phyloP scores from a whole-genome alignment of 1,140 invertebrate species.

The Hormaphis cornu region DNA sequence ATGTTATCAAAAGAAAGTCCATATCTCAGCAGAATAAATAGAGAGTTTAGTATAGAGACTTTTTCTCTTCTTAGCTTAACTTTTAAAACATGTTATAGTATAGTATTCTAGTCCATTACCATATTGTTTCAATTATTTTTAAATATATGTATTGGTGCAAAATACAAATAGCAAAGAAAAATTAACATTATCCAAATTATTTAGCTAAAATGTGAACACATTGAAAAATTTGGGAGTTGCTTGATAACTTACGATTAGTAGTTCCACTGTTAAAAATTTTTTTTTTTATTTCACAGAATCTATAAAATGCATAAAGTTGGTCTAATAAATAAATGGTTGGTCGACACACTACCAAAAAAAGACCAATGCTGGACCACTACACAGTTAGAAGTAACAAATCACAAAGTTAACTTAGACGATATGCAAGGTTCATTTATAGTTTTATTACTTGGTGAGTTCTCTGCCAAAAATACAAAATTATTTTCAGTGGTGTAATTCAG shows the following conservation, averaged over 20 bases:
- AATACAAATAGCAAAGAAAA: no score
- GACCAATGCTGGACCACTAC: slow-evolving; percentile 63
- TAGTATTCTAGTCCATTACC: no score
- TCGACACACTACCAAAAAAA: slow-evolving; percentile 62
- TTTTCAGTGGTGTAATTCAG: no score
- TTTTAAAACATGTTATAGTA: no score
- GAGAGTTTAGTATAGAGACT: slow-evolving; percentile 8
- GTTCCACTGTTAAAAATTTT: no score
- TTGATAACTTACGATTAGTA: neutral
- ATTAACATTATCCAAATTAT: no score
- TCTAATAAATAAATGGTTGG: slow-evolving; percentile 72
- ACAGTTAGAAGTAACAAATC: slow-evolving; percentile 59
- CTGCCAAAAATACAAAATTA: neutral
- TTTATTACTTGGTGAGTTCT: slow-evolving; percentile 56
- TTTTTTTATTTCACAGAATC: slow-evolving; percentile 55
- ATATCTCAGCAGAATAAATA: slow-evolving; percentile 54
- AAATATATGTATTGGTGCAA: no score
- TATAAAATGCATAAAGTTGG: slow-evolving; percentile 71
- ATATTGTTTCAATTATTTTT: no score
- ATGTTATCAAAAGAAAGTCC: slow-evolving; percentile 62
- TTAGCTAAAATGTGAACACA: no score
- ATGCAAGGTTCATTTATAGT: slow-evolving; percentile 86
- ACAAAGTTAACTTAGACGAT: slow-evolving; percentile 73
- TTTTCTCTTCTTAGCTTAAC: no score
- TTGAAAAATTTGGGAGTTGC: no score